Base-by-base conservation (phyloP, 2,888 invertebrate genomes). In the Drosophila hamatofila region DNA sequence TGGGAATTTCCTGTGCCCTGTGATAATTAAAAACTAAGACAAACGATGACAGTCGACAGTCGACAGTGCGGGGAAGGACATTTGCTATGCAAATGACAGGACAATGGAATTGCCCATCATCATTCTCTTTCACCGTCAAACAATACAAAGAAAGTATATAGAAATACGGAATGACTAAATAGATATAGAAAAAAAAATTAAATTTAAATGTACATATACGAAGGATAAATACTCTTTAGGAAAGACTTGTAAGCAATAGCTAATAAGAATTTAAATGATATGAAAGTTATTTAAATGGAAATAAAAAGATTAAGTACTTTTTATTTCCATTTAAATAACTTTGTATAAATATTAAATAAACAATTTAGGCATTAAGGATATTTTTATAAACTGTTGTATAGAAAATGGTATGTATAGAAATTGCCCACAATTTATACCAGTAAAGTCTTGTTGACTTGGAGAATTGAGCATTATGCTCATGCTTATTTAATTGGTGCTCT, bases 11-110 rank as follows among this genome's bases (percentile, higher is more conserved):
- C 72, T 75, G 74, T 59, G 73, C 68, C 70, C 18, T 69, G 80
- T 62, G 71, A 80, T 90, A 90, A 88, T 90, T 90, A 90, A 90
- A 83, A 83, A 82, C 83, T 80, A 83, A 90, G 81, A 88, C 76
- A 78, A 80, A 88, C 85, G 82, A 78, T 81, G 81, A 78, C 80
- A 80, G 81, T 55, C 51, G 23, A 64, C 56, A 49, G 64, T 37
- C 51, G 23, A 64, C 56, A 49, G 64, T 37, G 69, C 21, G 49
- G 60, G 49, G 71, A 60, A 71, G 57, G 61, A 89, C 81, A 89
- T 90, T 90, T 83, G 88, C 90, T 88, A 91, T 92, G 92, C 92
- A 92, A 92, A 92, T 92, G 92, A 92, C 92, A 92, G 91, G 78
- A 81, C 88, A 89, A 82, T 86, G 78, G 64, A 64, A 25, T 35